phyloP scores from a whole-genome alignment of 1,140 invertebrate genomes.

The Medauroidea extradentata region DNA sequence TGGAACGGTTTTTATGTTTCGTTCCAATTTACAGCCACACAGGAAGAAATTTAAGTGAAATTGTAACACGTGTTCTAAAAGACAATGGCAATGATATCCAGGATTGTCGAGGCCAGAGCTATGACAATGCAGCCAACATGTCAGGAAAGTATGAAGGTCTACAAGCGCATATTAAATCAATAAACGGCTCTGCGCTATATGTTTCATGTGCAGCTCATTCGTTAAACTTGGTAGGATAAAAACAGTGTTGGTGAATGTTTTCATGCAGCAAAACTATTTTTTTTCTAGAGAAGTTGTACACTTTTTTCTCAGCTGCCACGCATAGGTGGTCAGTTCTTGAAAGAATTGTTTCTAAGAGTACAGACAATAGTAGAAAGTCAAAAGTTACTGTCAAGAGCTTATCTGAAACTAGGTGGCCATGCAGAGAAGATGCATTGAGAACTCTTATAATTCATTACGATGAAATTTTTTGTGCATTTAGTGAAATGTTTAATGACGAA shows the following conservation, averaged over 20 bases:
- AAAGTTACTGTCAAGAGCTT: constrained; percentile 13
- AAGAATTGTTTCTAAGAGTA: constrained; percentile 2
- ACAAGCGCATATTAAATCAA: constrained; percentile 24
- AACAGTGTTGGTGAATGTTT: constrained; percentile 10
- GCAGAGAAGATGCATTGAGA: constrained; percentile 18
- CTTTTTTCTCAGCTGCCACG: constrained; percentile 31
- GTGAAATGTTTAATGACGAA: too few relatives aligned
- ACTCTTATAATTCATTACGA: background rate
- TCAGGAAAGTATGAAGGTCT: constrained; percentile 29
- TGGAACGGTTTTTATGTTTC: background rate
- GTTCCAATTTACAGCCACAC: background rate
- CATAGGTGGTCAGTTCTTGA: constrained; percentile 18
- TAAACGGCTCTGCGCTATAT: constrained; percentile 16
- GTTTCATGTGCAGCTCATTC: constrained; percentile 21
- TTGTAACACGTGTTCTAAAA: background rate
- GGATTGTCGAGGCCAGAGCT: constrained; percentile 36
- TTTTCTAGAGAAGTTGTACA: constrained; percentile 28
- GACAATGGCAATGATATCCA: constrained; percentile 20
- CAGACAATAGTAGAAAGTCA: background rate
- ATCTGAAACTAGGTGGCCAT: constrained; percentile 21
- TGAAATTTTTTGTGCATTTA: background rate
- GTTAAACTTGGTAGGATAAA: constrained; percentile 15
- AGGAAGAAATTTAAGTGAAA: background rate
- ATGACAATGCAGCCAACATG: constrained; percentile 40
- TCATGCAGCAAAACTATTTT: constrained; percentile 20